Evolutionary conservation across 2,888 invertebrate genomes (phyloP), one percentile per base, ranked within the genome.

Genomic region (Diaperis boleti): DNA sequence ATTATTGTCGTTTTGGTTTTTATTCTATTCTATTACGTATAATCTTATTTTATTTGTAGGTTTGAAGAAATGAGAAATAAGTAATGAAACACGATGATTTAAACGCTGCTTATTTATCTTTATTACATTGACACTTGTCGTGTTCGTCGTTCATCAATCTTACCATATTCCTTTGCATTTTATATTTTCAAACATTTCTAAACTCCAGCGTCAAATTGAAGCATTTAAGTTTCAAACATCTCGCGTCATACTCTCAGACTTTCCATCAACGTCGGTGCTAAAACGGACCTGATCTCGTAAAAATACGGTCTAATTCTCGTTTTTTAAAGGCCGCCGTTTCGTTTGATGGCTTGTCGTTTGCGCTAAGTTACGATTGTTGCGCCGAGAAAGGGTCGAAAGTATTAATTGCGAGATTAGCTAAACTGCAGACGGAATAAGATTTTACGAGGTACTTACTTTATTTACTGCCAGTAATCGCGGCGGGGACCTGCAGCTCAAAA

Each of bases 211-310:
- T 20, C 15, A 8, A 18, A 42, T 42, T 18, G 17, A n/a, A 20
- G 41, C 20, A n/a, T 42, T 42, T 17, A 42, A 42, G n/a, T n/a
- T n/a, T n/a, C n/a, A n/a, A n/a, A n/a, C n/a, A n/a, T n/a, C n/a
- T n/a, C n/a, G n/a, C 41, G 41, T 17, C 39, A 17, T 17, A 20
- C 20, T 42, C 20, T 42, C 7, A n/a, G n/a, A n/a, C n/a, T n/a
- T n/a, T n/a, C n/a, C n/a, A n/a, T 14, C 39, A 5, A 20, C 26
- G 17, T 42, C 41, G 41, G 37, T 18, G 52, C 26, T 52, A 37
- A 52, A 52, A 17, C 22, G 33, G 22, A 52, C 52, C 37, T 39
- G 39, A 15, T 52, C 52, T 52, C 52, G 52, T 52, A 52, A 52
- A 52, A 52, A 26, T 39, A n/a, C 41, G n/a, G n/a, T 42, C 41